Evolutionary conservation across 2,797 vertebrate genomes (phyloP), one percentile per base, ranked within the genome.

Genomic region (Acanthurus leucopareius): DNA sequence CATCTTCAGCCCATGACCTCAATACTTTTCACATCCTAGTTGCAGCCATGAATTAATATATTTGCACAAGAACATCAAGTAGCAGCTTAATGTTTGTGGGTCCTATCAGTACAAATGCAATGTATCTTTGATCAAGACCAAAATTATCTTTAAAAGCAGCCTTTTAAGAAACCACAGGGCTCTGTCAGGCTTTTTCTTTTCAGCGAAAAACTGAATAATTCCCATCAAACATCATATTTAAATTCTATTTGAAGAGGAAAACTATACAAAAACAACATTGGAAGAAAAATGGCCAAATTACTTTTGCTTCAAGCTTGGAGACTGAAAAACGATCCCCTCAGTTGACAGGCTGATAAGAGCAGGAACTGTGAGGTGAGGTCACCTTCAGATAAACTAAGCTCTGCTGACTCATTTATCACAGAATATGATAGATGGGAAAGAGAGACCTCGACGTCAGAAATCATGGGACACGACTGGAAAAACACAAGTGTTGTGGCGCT

Each of bases 341-440:
- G 65, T 44, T 84, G 88, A 84, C 73, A 66, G 75, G 58, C 62
- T 73, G 86, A 84, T 79, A 80, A 65, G 79, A 73, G 73, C 73
- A 49, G 57, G 71, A 64, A 69, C 73, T 67, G 76, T 25, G 64
- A 78, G 79, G 61, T 16, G 47, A 73, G 86, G 88, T 90, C 87
- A 90, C 86, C 88, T 90, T 88, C 82, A 75, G 75, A 79, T 81
- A 77, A 79, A 83, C 76, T 75, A 72, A 77, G 68, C 57, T 60
- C 62, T 58, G 53, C 75, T 82, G 63, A 87, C 79, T 88, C 74
- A 78, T 87, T 86, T 75, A 87, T 91, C 69, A 79, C 63, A 35
- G 68, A 75, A 71, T 52, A 66, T 75, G 77, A 86, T 71, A 28
- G 76, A 86, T 64, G 73, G 67, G 69, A 67, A 68, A 69, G 60